A percentile compares a stretch with the other conserved stretches of the same genome.
Conservation (phyloP, 53 echinoderm and acorn worm species). For the Temnopleurus reevesii region DNA sequence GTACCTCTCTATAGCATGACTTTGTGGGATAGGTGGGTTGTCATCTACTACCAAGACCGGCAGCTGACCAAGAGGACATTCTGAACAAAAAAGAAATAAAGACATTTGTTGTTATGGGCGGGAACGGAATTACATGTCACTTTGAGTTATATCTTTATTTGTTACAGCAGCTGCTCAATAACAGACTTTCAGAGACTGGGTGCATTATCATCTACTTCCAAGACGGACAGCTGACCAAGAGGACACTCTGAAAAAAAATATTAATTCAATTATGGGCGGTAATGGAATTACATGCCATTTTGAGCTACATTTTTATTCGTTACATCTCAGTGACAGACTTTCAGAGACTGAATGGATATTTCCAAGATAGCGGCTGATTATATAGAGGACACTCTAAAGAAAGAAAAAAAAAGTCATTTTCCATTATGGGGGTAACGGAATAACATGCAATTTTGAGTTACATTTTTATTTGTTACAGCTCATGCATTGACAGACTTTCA, state of each 20-base stretch:
- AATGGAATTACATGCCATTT: no score
- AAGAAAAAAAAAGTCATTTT: no score
- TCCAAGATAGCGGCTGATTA: not conserved
- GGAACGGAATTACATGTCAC: no score
- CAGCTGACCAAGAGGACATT: not conserved
- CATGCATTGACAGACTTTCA: no score
- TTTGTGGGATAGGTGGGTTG: slow-evolving; percentile 18
- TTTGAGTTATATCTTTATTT: no score
- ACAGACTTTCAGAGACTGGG: not conserved
- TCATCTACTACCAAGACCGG: not conserved
- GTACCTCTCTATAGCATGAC: slow-evolving; percentile 34
- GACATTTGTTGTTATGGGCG: no score
- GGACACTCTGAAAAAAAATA: not conserved
- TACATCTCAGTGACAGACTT: slow-evolving; percentile 13
- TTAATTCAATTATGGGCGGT: no score
- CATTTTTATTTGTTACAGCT: no score
- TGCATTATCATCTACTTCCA: not conserved
- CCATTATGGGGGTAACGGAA: no score
- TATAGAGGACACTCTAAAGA: not conserved
- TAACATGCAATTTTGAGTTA: no score
- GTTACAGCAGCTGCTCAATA: no score
- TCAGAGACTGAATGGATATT: not conserved
- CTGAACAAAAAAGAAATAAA: not conserved
- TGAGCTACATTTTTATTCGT: no score
- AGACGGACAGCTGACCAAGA: not conserved